A percentile compares a stretch with the other conserved stretches of the same genome.
phyloP scores from a whole-genome alignment of 1,140 invertebrate species.

The Pseudoatta argentina region DNA sequence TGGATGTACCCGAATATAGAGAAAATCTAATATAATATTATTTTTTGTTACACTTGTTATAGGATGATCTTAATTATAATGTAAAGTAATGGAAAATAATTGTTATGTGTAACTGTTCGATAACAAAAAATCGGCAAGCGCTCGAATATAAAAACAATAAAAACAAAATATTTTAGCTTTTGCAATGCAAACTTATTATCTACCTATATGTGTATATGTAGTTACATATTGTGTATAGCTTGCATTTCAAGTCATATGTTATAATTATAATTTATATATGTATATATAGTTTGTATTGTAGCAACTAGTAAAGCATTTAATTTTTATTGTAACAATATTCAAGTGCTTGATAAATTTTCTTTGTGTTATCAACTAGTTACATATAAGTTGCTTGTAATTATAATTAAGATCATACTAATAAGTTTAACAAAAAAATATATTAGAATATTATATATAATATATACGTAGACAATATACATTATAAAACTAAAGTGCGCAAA shows the following conservation, averaged over 20 bases:
- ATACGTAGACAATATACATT: too few species aligned
- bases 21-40: slow-evolving; percentile 54
- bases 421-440: slow-evolving; percentile 14
- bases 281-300: slow-evolving; percentile 24
- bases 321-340: slow-evolving; percentile 14
- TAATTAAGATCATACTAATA: slow-evolving; percentile 30
- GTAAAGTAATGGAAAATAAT: slow-evolving; percentile 59
- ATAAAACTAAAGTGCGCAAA: slow-evolving; percentile 50
- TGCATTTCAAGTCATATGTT: too few species aligned
- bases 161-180: slow-evolving; percentile 60
- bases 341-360: slow-evolving; percentile 3
- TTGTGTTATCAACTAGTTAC: slow-evolving; percentile 31
- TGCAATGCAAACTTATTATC: slow-evolving; percentile 36
- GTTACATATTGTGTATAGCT: too few species aligned
- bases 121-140: slow-evolving; percentile 31
- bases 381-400: slow-evolving; percentile 53
- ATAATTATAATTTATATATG: too few species aligned
- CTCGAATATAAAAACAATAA: slow-evolving; percentile 6
- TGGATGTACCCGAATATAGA: slow-evolving; percentile 65
- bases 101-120: slow-evolving; percentile 27
- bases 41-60: slow-evolving; percentile 29
- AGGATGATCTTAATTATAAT: slow-evolving; percentile 40
- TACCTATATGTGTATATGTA: too few species aligned
- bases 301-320: slow-evolving; percentile 59
- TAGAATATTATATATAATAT: slow-evolving; percentile 40